These are phyloP conservation scores for Acanthurus tractus DNA, from an alignment of 2,797 vertebrate genomes.

Conservation along the genomic window DNA sequence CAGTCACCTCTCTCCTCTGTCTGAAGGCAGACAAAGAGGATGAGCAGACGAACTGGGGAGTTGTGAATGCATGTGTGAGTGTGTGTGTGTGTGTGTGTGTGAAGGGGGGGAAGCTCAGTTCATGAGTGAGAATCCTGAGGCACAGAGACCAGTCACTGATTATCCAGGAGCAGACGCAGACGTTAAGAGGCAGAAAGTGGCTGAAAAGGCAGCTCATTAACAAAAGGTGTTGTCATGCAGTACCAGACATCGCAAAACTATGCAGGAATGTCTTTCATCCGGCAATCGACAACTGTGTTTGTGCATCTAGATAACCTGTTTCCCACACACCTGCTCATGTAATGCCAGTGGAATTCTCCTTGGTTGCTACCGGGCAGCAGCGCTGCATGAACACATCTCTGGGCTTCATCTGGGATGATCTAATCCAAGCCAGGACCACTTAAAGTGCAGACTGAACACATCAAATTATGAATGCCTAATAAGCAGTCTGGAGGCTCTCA, in stretches of 20 bases:
- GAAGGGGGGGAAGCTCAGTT: neutral
- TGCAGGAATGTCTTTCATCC: conserved; percentile 74
- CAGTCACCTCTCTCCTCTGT: conserved; percentile 52
- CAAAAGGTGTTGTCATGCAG: conserved; percentile 29
- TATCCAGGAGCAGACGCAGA: conserved; percentile 6
- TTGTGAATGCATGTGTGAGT: neutral
- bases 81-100: neutral
- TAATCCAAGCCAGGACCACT: conserved; percentile 33
- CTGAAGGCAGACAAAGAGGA: conserved; percentile 50
- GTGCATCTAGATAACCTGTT: conserved; percentile 47
- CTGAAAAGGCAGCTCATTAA: conserved; percentile 50
- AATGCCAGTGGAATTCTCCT: conserved; percentile 63
- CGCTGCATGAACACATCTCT: conserved; percentile 1
- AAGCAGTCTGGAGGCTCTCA: conserved; percentile 50
- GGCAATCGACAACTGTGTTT: conserved; percentile 6
- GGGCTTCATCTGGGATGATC: conserved; percentile 47
- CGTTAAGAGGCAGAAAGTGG: neutral
- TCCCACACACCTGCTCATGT: conserved; percentile 64
- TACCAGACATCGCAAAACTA: conserved; percentile 50
- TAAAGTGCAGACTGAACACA: conserved; percentile 54
- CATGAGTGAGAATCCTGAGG: conserved; percentile 16
- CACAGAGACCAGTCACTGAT: conserved; percentile 16
- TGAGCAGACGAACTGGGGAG: conserved; percentile 21
- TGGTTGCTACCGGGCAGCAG: conserved; percentile 38
- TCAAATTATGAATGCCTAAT: conserved; percentile 51